Conservation (phyloP, 2,888 invertebrate genomes). For the Cephus spinipes region DNA sequence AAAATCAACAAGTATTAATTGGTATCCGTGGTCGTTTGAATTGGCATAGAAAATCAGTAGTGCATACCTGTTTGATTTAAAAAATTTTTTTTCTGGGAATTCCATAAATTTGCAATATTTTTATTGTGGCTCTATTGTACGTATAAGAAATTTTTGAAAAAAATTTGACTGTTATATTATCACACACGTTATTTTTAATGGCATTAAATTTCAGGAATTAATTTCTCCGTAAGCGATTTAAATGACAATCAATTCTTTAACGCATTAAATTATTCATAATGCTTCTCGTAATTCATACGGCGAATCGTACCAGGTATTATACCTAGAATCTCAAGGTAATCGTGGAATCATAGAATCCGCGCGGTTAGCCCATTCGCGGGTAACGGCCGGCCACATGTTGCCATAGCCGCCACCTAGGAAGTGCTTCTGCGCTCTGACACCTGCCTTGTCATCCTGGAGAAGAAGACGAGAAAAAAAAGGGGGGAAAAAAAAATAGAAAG, state of each 20-base stretch:
- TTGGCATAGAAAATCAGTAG: no score
- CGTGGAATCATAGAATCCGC: slow-evolving; percentile 51
- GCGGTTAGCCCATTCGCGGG: slow-evolving; percentile 38
- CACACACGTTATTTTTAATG: no score
- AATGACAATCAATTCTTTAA: not conserved
- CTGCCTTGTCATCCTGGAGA: slow-evolving; percentile 55
- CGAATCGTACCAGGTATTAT: not conserved
- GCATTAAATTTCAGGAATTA: no score
- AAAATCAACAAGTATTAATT: not conserved
- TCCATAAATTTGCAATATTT: not conserved
- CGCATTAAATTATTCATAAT: not conserved
- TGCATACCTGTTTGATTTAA: no score
- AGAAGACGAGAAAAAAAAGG: not conserved
- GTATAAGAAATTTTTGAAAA: no score
- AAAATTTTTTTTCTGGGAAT: not conserved
- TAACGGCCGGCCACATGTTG: slow-evolving; percentile 59
- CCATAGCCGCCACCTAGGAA: slow-evolving; percentile 52
- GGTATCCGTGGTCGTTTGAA: no score
- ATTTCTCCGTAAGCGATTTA: not conserved
- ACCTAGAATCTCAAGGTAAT: slow-evolving; percentile 35
- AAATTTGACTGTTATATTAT: no score
- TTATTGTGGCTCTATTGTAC: no score
- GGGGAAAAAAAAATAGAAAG: slow-evolving; percentile 11
- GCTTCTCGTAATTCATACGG: not conserved
- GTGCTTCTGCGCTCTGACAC: slow-evolving; percentile 51